Base-by-base conservation (phyloP, 2,797 vertebrate genomes). In the Merluccius polli region DNA sequence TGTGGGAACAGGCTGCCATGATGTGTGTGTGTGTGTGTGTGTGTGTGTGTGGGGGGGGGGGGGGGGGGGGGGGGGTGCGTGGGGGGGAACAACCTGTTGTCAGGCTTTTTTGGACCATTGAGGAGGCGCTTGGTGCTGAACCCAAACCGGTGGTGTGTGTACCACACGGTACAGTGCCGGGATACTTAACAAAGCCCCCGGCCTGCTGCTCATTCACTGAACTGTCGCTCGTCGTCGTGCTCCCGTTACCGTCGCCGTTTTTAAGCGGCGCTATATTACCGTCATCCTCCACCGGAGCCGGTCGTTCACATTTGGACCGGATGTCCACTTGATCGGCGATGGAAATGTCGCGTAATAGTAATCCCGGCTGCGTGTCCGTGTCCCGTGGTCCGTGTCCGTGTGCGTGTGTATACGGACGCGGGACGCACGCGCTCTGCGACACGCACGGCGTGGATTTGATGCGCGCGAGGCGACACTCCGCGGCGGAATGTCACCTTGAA, bases 401-500 rank as follows among this genome's bases (percentile, higher is more conserved):
- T n/a, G n/a, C n/a, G n/a, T n/a, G n/a, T n/a, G n/a, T n/a, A n/a
- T n/a, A n/a, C n/a, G n/a, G n/a, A n/a, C n/a, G n/a, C n/a, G n/a
- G n/a, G 44, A 52, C 67, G 67, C 16, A 31, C 67, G 75, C 76
- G 75, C 76, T 86, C 81, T 88, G 84, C 79, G 80, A 78, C 78
- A 74, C 75, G 75, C 86, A 74, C 83, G 30, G 72, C 29, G 72
- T 5, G 72, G 72, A 48, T 48, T 68, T 77, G 74, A 75, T 41
- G 30, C 24, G 72, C 52, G 82, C 72, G 82, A 81, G 88, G 88
- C 88, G 88, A 87, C 88, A 82, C 87, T 86, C 89, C 87, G 88
- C 87, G 89, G 90, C 80, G 92, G 92, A 93, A 93, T 93, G 93
- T 93, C 92, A 93, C 92, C 91, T 93, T 93, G 92, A 93, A 91